These are phyloP conservation scores for Mellilla xanthometata DNA, from an alignment of 2,888 invertebrate species.

Conservation along the genomic window DNA sequence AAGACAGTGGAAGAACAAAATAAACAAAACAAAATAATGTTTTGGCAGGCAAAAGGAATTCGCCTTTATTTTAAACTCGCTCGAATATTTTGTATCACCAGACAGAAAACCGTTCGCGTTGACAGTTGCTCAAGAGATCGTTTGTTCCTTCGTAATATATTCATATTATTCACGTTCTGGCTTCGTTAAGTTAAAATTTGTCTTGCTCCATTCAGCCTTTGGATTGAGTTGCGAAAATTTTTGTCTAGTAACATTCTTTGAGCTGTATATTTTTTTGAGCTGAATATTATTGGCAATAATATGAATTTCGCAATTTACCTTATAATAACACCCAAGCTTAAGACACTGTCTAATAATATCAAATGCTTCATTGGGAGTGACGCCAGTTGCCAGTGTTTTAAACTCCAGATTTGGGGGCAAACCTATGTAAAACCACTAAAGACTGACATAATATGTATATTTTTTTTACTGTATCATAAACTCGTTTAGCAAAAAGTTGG, in stretches of 20 bases:
- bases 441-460: too few species aligned
- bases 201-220: slow-evolving; percentile 18
- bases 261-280: too few species aligned
- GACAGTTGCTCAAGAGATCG: slow-evolving; percentile 33
- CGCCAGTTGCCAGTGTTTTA: too few species aligned
- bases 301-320: too few species aligned
- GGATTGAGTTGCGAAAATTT: slow-evolving; percentile 16
- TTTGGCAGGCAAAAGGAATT: slow-evolving; percentile 40
- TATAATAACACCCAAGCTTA: too few species aligned
- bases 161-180: slow-evolving; percentile 11
- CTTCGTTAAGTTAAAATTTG: slow-evolving; percentile 12
- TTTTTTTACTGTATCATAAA: too few species aligned
- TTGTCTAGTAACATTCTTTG: slow-evolving; percentile 11
- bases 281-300: too few species aligned
- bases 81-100: slow-evolving; percentile 39
- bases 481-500: too few species aligned
- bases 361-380: too few species aligned
- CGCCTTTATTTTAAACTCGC: slow-evolving; percentile 49
- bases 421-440: too few species aligned
- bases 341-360: too few species aligned
- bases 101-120: slow-evolving; percentile 36
- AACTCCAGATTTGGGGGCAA: too few species aligned
- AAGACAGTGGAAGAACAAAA: slow-evolving; percentile 21
- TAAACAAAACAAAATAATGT: slow-evolving; percentile 23
- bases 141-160: slow-evolving; percentile 17